Evolutionary conservation across 2,888 invertebrate genomes (phyloP).

Genomic region (Pomacea canaliculata): DNA sequence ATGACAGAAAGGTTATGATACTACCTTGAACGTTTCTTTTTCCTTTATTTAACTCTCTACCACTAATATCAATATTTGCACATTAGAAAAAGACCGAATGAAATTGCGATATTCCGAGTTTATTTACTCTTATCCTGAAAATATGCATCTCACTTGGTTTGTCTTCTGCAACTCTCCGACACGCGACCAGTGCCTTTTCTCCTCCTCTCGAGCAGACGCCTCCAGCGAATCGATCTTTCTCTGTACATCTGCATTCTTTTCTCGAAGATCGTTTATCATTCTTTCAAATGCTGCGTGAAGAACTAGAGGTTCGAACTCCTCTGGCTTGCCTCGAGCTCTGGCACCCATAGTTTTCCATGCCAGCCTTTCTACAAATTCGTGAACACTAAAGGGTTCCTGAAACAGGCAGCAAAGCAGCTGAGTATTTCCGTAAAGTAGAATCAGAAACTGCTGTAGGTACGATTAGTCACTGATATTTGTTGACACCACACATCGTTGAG

Average conservation of each 20-base stretch:
- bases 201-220: conserved; percentile 85
- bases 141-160: conserved; percentile 74
- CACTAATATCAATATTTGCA: no score
- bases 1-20: no score
- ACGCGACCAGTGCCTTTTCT: conserved; percentile 84
- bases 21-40: no score
- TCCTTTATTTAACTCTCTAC: no score
- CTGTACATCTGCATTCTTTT: conserved; percentile 56
- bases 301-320: conserved; percentile 84
- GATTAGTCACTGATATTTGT: background rate
- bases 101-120: no score
- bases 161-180: conserved; percentile 82
- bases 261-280: conserved; percentile 77
- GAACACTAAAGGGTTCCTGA: conserved; percentile 97
- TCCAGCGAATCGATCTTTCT: conserved; percentile 75
- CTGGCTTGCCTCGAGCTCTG: conserved; percentile 76
- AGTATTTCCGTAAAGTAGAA: background rate
- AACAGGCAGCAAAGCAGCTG: conserved; percentile 5
- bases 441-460: background rate
- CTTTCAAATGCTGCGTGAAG: conserved; percentile 93
- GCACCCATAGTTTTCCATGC: conserved; percentile 92
- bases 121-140: no score
- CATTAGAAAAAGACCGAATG: no score
- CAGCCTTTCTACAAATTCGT: conserved; percentile 96
- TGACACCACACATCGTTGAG: no score